These are phyloP conservation scores for Thera obeliscata DNA, from an alignment of 2,888 invertebrate genomes.

Conservation along the genomic window DNA sequence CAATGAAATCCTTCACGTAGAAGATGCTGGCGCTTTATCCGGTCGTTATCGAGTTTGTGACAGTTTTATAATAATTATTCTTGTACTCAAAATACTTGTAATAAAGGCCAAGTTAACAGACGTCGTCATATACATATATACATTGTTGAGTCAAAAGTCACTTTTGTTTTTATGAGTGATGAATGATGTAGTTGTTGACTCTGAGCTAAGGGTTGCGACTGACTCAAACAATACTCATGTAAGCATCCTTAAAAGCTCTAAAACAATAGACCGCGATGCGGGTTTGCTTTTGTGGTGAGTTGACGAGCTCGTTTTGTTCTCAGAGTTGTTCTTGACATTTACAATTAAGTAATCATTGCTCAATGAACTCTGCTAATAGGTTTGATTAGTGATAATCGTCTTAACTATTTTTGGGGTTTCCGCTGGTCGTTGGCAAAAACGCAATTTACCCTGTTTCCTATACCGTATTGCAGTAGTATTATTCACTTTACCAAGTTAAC, in stretches of 20 bases:
- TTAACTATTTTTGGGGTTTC: neutral
- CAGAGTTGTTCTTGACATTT: slow-evolving; percentile 58
- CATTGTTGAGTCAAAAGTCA: slow-evolving; percentile 39
- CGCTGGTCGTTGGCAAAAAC: neutral
- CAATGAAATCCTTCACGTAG: slow-evolving; percentile 25
- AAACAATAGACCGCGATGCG: slow-evolving; percentile 77
- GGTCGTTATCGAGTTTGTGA: slow-evolving; percentile 25
- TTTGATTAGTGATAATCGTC: neutral
- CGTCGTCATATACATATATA: neutral
- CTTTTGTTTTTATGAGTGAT: slow-evolving; percentile 41
- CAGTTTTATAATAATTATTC: slow-evolving; percentile 17
- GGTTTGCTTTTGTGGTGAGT: slow-evolving; percentile 57
- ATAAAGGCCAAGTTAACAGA: slow-evolving; percentile 26
- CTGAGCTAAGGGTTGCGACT: slow-evolving; percentile 38
- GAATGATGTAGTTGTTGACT: slow-evolving; percentile 42
- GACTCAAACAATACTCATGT: slow-evolving; percentile 40
- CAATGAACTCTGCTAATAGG: slow-evolving; percentile 46
- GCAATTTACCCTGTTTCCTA: neutral
- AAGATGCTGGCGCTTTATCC: slow-evolving; percentile 28
- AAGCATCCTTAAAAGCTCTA: slow-evolving; percentile 59
- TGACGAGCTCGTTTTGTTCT: slow-evolving; percentile 52
- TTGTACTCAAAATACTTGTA: slow-evolving; percentile 5
- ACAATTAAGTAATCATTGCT: slow-evolving; percentile 60
- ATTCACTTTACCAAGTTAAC: slow-evolving; percentile 49
- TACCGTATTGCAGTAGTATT: slow-evolving; percentile 6